A percentile compares a stretch with the other conserved stretches of the same genome.
Evolutionary conservation across 2,113 vertebrate species (phyloP).

Genomic region (Trogon melanurus): DNA sequence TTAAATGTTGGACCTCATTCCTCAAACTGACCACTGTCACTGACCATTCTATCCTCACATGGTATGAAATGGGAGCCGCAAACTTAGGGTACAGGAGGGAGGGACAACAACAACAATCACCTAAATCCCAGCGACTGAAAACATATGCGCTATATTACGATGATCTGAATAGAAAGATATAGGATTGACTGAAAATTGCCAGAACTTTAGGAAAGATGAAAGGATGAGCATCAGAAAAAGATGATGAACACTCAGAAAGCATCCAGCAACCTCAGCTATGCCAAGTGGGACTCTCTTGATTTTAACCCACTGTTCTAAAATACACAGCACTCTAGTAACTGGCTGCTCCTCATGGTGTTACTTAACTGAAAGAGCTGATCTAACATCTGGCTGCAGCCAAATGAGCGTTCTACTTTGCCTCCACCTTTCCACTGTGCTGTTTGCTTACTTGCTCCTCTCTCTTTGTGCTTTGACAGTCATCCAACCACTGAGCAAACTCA

Average conservation of each 20-base stretch:
- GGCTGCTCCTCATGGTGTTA: background rate
- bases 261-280: background rate
- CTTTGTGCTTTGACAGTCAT: background rate
- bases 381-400: background rate
- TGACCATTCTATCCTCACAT: background rate
- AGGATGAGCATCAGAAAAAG: background rate
- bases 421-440: background rate
- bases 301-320: background rate
- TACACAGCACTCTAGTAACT: background rate
- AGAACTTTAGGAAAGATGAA: background rate
- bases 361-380: background rate
- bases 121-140: background rate
- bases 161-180: background rate
- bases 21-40: background rate
- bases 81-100: background rate
- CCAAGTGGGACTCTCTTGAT: background rate
- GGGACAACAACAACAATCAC: background rate
- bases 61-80: background rate
- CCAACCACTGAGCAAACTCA: background rate
- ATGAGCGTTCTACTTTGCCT: background rate
- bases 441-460: background rate
- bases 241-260: background rate
- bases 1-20: background rate
- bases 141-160: background rate
- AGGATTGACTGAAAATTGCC: background rate